Evolutionary conservation across 1,140 invertebrate species (phyloP).

Genomic region (Drosophila nigrodunni): DNA sequence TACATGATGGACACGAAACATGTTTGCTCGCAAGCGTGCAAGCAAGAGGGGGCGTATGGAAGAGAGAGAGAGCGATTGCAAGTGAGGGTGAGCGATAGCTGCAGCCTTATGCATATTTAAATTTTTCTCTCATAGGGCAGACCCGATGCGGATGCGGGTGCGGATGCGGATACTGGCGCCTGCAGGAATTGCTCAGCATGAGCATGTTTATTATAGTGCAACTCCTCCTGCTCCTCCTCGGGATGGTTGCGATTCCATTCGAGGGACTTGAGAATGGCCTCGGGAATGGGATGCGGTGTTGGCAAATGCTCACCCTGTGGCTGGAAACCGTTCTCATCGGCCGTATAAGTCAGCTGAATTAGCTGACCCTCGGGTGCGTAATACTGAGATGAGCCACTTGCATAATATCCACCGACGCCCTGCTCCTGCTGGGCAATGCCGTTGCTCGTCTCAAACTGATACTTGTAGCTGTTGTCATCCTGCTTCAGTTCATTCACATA

Average conservation of each 20-base stretch:
- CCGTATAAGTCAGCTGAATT: conserved; percentile 86
- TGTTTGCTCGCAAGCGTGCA: conserved; percentile 17
- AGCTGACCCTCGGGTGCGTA: conserved; percentile 84
- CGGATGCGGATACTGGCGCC: conserved; percentile 37
- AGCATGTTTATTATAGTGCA: conserved; percentile 48
- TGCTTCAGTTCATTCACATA: conserved; percentile 68
- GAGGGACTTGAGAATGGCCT: conserved; percentile 81
- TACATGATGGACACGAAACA: conserved; percentile 54
- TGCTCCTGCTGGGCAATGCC: conserved; percentile 87
- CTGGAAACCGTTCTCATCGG: conserved; percentile 87
- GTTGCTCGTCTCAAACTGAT: conserved; percentile 87
- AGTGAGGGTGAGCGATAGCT: background rate
- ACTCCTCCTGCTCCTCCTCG: conserved; percentile 61
- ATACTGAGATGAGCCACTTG: conserved; percentile 73
- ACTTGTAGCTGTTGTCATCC: conserved; percentile 85
- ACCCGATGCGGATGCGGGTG: conserved; percentile 39
- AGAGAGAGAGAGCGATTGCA: background rate
- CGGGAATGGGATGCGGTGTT: conserved; percentile 84
- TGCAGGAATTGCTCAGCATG: conserved; percentile 61
- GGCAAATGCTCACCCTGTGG: conserved; percentile 86
- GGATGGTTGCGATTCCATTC: conserved; percentile 85
- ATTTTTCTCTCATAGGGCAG: conserved; percentile 70
- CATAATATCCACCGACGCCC: conserved; percentile 84
- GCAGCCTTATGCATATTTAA: conserved; percentile 43
- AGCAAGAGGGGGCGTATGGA: background rate